These are phyloP conservation scores for Agrochola circellaris DNA, from an alignment of 2,888 invertebrate species.

Conservation along the genomic window DNA sequence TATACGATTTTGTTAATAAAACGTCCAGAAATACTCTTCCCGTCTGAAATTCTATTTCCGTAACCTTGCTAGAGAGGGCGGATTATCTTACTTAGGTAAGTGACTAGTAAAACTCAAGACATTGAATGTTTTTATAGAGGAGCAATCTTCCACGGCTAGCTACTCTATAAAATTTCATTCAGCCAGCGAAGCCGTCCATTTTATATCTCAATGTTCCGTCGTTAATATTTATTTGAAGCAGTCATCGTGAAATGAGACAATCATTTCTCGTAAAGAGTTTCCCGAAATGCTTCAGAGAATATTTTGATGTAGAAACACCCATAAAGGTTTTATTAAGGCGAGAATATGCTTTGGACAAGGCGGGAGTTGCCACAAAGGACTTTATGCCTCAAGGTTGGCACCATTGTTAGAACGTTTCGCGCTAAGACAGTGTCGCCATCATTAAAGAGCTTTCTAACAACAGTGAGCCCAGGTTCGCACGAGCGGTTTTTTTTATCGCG, in stretches of 20 bases:
- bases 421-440: constrained; percentile 59
- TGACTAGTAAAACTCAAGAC: constrained; percentile 39
- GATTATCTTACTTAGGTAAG: constrained; percentile 36
- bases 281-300: constrained; percentile 59
- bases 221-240: constrained; percentile 68
- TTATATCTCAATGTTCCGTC: constrained; percentile 62
- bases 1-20: background rate
- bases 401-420: constrained; percentile 63
- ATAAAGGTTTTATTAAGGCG: constrained; percentile 70
- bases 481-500: background rate
- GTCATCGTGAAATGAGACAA: constrained; percentile 64
- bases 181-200: constrained; percentile 52
- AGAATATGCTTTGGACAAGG: constrained; percentile 66
- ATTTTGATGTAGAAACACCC: constrained; percentile 64
- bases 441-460: constrained; percentile 62
- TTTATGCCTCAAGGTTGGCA: constrained; percentile 67
- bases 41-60: background rate
- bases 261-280: constrained; percentile 61
- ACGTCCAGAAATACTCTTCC: constrained; percentile 1
- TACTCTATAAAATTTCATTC: constrained; percentile 60
- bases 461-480: constrained; percentile 22
- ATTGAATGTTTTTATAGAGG: constrained; percentile 52
- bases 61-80: constrained; percentile 2
- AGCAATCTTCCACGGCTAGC: constrained; percentile 53
- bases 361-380: constrained; percentile 73